Evolutionary conservation across 1,140 invertebrate genomes (phyloP), one percentile per base, ranked within the genome.

Genomic region (Eubasilissa regina): DNA sequence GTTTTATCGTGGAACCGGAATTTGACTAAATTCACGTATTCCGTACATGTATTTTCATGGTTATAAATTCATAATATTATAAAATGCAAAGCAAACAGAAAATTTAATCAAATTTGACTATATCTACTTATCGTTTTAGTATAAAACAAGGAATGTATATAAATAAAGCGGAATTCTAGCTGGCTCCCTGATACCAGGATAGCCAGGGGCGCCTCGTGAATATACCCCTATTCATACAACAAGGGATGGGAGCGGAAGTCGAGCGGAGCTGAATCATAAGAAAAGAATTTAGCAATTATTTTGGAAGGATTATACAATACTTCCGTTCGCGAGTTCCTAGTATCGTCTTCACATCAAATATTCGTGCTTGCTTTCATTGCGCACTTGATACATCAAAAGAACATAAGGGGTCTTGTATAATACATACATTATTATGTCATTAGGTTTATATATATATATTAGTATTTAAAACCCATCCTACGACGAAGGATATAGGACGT

Each of bases 161-260:
- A 68, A 45, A n/a, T 68, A 13, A 12, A 68, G 64, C 64, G 64
- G 48, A 15, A 35, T 58, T 15, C 55, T 58, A 10, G 17, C 55
- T 12, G 6, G 6, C 19, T 25, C 1, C 64, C 64, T 68, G 17
- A 66, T 45, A 68, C 43, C 21, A n/a, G 8, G 9, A 51, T 70
- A 53, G 58, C 77, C 80, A 76, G 72, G 62, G 80, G 73, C 77
- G 73, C 60, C 77, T 78, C 80, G 72, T 76, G 80, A 35, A 72
- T 25, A 7, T 17, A 13, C 48, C n/a, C 48, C 48, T 8, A 12
- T 51, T 51, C 1, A 51, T 12, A 15, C 11, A 51, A 15, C 11
- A 51, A 51, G 44, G 13, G 43, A 0, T 1, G 44, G 4, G 12
- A 35, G 25, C 25, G 25, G 25, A 35, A 35, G 25, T 35, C 25